phyloP scores from a whole-genome alignment of 2,797 vertebrate genomes.

The Threskiornis aethiopicus region DNA sequence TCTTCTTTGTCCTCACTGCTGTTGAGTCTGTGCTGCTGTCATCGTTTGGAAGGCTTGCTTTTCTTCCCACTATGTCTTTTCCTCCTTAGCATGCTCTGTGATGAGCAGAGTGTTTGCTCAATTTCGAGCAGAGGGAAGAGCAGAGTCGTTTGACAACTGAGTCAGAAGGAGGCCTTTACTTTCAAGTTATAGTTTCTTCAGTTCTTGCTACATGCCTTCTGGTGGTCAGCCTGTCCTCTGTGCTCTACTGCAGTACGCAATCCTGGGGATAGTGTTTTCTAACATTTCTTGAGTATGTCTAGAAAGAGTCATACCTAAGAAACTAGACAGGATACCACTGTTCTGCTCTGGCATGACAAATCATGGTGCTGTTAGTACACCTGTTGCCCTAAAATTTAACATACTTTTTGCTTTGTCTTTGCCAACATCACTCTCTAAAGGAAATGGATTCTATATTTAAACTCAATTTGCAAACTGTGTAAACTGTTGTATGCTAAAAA shows the following conservation, averaged over 20 bases:
- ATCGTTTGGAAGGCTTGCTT: fast-evolving
- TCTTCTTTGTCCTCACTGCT: neutral
- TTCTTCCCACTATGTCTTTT: neutral
- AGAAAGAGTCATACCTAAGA: neutral
- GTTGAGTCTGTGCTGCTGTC: neutral
- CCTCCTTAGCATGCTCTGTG: neutral
- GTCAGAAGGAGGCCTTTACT: neutral
- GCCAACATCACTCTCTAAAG: neutral
- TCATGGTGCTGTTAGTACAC: neutral
- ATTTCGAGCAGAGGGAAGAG: neutral
- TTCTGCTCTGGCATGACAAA: neutral
- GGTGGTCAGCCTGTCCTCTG: neutral
- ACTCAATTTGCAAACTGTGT: neutral
- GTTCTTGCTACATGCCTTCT: neutral
- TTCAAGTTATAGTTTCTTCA: neutral
- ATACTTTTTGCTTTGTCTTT: neutral
- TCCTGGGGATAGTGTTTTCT: neutral
- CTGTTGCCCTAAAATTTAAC: neutral
- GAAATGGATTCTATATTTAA: neutral
- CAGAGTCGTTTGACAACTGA: neutral
- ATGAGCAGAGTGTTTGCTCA: neutral
- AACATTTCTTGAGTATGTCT: neutral
- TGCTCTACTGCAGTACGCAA: neutral
- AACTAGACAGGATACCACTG: neutral
- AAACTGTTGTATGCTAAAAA: neutral